Evolutionary conservation across 1,140 invertebrate species (phyloP).

Genomic region (Aphelenchoides avenae): DNA sequence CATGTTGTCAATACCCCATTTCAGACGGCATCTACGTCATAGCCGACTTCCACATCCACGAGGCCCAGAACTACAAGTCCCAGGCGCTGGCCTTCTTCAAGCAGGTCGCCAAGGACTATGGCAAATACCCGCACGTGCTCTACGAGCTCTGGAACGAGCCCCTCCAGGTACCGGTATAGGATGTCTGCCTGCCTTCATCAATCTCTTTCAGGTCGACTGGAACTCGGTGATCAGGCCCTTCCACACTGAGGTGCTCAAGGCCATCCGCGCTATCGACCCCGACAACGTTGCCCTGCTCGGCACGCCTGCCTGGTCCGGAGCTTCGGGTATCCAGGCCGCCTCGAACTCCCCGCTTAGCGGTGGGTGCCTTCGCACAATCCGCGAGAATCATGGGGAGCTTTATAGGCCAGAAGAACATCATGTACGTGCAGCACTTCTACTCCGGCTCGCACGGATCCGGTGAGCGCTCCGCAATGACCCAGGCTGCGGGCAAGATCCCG

Average conservation of each 20-base stretch:
- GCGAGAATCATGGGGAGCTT: slow-evolving; percentile 13
- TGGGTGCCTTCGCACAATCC: background rate
- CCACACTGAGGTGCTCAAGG: slow-evolving; percentile 11
- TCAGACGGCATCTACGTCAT: slow-evolving; percentile 16
- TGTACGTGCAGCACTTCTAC: slow-evolving; percentile 22
- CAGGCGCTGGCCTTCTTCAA: background rate
- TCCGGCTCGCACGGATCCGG: slow-evolving; percentile 7
- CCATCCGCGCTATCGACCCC: slow-evolving; percentile 20
- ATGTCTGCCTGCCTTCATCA: too few species aligned
- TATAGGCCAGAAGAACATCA: slow-evolving; percentile 18
- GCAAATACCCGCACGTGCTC: too few species aligned
- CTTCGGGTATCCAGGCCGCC: background rate
- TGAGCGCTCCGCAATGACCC: slow-evolving; percentile 13
- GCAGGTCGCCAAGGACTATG: background rate
- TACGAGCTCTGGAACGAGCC: too few species aligned
- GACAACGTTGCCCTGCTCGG: slow-evolving; percentile 27
- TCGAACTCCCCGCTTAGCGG: background rate
- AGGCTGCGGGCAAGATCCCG: slow-evolving; percentile 2
- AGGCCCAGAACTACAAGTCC: background rate
- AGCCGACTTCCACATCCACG: slow-evolving; percentile 14
- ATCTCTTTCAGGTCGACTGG: background rate
- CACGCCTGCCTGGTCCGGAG: slow-evolving; percentile 15
- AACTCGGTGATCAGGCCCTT: slow-evolving; percentile 12
- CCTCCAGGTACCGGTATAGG: background rate
- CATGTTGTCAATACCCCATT: background rate